Conservation (phyloP, 2,888 invertebrate genomes). For the Zaprionus lineosus region DNA sequence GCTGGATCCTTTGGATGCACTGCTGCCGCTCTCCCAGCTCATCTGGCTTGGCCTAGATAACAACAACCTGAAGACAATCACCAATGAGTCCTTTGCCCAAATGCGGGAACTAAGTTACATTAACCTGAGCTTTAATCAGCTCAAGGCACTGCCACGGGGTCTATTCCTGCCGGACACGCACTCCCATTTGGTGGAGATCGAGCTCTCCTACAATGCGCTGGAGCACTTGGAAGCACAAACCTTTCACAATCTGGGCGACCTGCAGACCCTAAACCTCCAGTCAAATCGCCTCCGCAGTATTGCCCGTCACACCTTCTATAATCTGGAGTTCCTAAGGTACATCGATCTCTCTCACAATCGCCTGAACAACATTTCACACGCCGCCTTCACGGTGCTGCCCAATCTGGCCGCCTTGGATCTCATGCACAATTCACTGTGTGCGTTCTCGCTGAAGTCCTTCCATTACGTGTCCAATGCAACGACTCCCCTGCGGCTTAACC, state of each 20-base stretch:
- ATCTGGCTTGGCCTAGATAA: conserved; percentile 94
- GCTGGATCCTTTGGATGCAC: conserved; percentile 89
- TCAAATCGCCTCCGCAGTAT: conserved; percentile 90
- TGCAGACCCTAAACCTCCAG: conserved; percentile 90
- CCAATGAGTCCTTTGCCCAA: conserved; percentile 88
- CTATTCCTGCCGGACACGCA: conserved; percentile 88
- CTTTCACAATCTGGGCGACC: conserved; percentile 88
- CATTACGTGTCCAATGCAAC: conserved; percentile 87
- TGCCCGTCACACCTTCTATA: conserved; percentile 88
- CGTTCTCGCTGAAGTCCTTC: conserved; percentile 87
- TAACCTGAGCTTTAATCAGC: conserved; percentile 93
- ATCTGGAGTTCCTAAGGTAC: conserved; percentile 90
- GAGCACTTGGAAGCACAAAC: conserved; percentile 87
- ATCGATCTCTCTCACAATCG: conserved; percentile 93
- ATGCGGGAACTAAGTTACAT: conserved; percentile 89
- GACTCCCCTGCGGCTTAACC: conserved; percentile 88
- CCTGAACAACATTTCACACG: conserved; percentile 88
- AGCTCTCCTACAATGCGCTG: conserved; percentile 92
- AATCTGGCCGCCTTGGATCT: conserved; percentile 90
- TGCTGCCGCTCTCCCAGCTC: conserved; percentile 88
- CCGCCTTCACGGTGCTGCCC: conserved; percentile 90
- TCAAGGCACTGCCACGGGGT: conserved; percentile 87
- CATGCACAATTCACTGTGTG: conserved; percentile 89
- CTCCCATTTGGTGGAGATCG: conserved; percentile 89
- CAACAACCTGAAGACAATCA: conserved; percentile 90